A percentile compares a stretch with the other conserved stretches of the same genome.
phyloP scores from a whole-genome alignment of 23 tunicate genomes.

The Halocynthia aurantium region DNA sequence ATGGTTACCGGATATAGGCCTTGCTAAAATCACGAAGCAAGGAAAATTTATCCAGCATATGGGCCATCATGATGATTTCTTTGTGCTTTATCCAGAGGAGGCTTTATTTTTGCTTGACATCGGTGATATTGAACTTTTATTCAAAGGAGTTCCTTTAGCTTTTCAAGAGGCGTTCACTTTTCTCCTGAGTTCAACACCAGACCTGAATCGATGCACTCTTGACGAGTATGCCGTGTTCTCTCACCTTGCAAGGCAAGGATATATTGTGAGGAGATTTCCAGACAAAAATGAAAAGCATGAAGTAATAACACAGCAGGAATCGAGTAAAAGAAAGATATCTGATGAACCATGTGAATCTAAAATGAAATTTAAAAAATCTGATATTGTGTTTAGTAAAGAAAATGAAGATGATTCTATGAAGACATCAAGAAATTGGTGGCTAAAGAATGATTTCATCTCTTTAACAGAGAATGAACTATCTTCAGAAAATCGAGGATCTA shows the following conservation, averaged over 20 bases:
- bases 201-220: conserved; percentile 21
- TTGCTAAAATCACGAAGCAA: conserved; percentile 65
- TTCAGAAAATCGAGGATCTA: too few species aligned
- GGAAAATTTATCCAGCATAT: conserved; percentile 78
- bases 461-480: too few species aligned
- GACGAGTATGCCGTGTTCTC: conserved; percentile 66
- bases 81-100: conserved; percentile 69
- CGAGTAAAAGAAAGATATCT: too few species aligned
- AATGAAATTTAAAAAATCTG: too few species aligned
- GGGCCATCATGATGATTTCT: conserved; percentile 59
- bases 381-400: background rate
- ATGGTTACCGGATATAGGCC: conserved; percentile 49
- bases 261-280: conserved; percentile 36
- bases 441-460: too few species aligned
- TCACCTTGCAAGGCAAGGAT: conserved; percentile 51
- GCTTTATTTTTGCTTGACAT: conserved; percentile 76
- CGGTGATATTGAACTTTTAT: conserved; percentile 67
- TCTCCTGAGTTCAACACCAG: conserved; percentile 5
- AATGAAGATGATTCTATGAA: too few species aligned
- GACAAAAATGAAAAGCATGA: too few species aligned
- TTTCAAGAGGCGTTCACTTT: conserved; percentile 63
- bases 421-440: too few species aligned
- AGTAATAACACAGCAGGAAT: too few species aligned
- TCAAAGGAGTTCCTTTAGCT: conserved; percentile 41
- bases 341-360: too few species aligned